phyloP scores from a whole-genome alignment of 2,797 vertebrate genomes.

The Danio albolineatus region DNA sequence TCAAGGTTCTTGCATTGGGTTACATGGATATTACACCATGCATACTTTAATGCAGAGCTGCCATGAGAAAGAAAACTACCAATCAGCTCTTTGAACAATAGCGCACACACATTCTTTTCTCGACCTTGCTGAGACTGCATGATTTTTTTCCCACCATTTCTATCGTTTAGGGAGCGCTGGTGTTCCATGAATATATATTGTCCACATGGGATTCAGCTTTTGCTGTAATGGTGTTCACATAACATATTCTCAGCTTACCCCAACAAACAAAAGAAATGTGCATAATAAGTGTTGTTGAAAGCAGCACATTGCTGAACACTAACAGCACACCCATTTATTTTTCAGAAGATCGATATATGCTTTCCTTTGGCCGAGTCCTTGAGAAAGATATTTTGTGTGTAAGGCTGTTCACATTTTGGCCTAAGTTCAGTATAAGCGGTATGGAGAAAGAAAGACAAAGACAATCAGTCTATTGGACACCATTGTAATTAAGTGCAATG shows the following conservation, averaged over 20 bases:
- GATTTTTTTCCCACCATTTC: background rate
- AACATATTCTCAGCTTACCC: conserved; percentile 37
- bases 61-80: conserved; percentile 12
- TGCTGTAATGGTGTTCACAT: conserved; percentile 25
- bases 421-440: background rate
- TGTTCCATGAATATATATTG: conserved; percentile 45
- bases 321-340: conserved; percentile 31
- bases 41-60: background rate
- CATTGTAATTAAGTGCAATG: conserved; percentile 12
- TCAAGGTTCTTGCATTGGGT: conserved; percentile 8
- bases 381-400: conserved; percentile 23
- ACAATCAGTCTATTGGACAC: conserved; percentile 2
- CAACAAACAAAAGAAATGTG: conserved; percentile 27
- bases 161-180: conserved; percentile 30
- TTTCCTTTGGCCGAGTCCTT: conserved; percentile 14
- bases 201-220: conserved; percentile 30
- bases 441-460: background rate
- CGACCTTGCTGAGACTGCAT: conserved; percentile 29
- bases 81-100: conserved; percentile 17
- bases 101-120: background rate
- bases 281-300: conserved; percentile 31
- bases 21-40: conserved; percentile 27
- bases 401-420: background rate
- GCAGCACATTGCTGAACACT: conserved; percentile 10
- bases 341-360: conserved; percentile 26